Evolutionary conservation across 2,113 vertebrate species (phyloP), one percentile per base, ranked within the genome.

Genomic region (Ceyx melanurus): DNA sequence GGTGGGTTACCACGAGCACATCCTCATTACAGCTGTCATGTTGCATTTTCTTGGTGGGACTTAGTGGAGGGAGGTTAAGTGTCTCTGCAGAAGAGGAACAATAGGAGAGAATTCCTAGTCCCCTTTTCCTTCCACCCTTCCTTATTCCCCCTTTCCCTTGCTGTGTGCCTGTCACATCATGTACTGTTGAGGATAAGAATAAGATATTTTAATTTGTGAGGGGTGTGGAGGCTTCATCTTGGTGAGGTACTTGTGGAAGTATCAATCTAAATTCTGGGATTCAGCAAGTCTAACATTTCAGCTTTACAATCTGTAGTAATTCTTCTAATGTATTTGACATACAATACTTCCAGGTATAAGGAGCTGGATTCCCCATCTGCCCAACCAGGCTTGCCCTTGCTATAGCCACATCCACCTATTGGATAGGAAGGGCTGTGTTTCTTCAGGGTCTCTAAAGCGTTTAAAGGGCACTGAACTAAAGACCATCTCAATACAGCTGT

Each of bases 401-500:
- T 77, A 0, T 50, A 84, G 66, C 87, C 58, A 9, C 25, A 18
- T 16, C 28, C 77, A 86, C 65, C 75, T 60, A 31, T 31, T 60
- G 66, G 73, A 26, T 87, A 77, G 68, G 60, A 68, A 43, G 48
- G 15, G 22, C 56, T 90, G 61, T 48, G 11, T 75, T 82, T 92
- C 66, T 93, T 84, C 73, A 62, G 75, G 67, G 35, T 83, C 64
- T 80, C 14, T 37, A 53, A 91, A 86, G 56, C n/a, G 11, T 82
- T 82, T 93, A 75, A 94, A 79, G 78, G 79, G 82, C 43, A 1
- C 37, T 93, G 82, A 89, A 57, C 67, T 92, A 31, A 79, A 93
- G 64, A 62, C 72, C 57, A 10, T 67, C 40, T 61, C 88, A 82
- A 46, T 35, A 37, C 72, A 92, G 42, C 68, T 71, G 28, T 65